These are phyloP conservation scores for Myotis pilosus DNA, from an alignment of 2,797 vertebrate genomes.

Conservation along the genomic window DNA sequence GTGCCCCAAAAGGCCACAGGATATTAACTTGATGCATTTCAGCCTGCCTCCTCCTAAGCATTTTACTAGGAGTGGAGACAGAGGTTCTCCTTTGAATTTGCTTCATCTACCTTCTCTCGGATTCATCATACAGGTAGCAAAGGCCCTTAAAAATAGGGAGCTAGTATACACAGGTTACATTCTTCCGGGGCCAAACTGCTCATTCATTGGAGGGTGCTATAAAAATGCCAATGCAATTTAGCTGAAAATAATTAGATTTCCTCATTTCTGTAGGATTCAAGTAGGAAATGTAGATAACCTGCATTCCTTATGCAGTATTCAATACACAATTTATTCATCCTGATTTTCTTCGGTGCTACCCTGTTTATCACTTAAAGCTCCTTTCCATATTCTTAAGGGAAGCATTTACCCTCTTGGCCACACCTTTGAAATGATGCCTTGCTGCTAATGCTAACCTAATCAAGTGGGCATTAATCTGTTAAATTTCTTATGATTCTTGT, in stretches of 20 bases:
- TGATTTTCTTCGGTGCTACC: slow-evolving; percentile 33
- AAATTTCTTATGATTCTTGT: background rate
- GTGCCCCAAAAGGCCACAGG: background rate
- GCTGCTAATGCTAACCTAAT: background rate
- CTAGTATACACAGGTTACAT: background rate
- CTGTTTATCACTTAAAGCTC: background rate
- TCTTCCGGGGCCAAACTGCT: background rate
- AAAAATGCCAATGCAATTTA: background rate
- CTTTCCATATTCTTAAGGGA: background rate
- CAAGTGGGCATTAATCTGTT: background rate
- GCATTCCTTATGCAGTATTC: background rate
- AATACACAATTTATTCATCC: background rate
- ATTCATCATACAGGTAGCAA: background rate
- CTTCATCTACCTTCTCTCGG: background rate
- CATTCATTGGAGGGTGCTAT: background rate
- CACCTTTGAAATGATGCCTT: background rate
- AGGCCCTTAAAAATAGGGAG: background rate
- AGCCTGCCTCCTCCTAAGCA: background rate
- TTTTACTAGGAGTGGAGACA: background rate
- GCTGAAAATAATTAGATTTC: background rate
- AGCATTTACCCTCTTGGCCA: background rate
- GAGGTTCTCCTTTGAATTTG: slow-evolving; percentile 3
- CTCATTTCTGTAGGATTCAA: background rate
- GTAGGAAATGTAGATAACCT: background rate
- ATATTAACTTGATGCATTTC: background rate